Conservation (phyloP, 37 sponge, comb jelly and placozoan genomes). For the Mnemiopsis leidyi region DNA sequence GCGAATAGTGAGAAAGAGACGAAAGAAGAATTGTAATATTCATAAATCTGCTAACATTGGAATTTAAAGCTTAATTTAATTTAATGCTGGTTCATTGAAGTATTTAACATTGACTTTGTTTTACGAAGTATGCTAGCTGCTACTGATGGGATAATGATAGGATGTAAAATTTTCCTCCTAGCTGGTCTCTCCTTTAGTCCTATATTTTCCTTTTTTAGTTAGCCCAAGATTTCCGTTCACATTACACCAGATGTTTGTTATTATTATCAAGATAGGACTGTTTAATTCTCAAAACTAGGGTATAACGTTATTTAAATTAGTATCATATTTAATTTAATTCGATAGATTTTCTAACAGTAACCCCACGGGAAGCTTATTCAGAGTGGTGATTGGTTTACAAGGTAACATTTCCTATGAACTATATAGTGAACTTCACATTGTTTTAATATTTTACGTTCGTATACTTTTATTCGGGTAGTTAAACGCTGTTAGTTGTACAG, state of each 20-base stretch:
- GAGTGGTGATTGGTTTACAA: neutral
- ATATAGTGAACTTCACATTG: too few relatives aligned
- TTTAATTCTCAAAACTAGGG: too few relatives aligned
- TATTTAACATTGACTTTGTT: neutral
- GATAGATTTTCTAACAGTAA: neutral
- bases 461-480: too few relatives aligned
- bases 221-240: neutral
- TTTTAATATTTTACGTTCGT: too few relatives aligned
- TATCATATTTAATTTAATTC: neutral
- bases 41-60: neutral
- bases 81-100: neutral
- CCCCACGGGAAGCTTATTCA: neutral
- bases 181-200: neutral
- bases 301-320: too few relatives aligned
- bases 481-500: too few relatives aligned
- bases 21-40: conserved; percentile 22
- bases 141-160: too few relatives aligned
- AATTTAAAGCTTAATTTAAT: neutral
- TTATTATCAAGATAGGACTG: neutral
- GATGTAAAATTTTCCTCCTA: neutral
- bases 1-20: neutral
- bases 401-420: too few relatives aligned
- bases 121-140: neutral
- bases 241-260: neutral
- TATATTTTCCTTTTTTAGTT: neutral